Percentiles rank a stretch among this genome's conserved stretches.
phyloP scores from a whole-genome alignment of 2,113 vertebrate genomes.

The Orientallactaga bullata region DNA sequence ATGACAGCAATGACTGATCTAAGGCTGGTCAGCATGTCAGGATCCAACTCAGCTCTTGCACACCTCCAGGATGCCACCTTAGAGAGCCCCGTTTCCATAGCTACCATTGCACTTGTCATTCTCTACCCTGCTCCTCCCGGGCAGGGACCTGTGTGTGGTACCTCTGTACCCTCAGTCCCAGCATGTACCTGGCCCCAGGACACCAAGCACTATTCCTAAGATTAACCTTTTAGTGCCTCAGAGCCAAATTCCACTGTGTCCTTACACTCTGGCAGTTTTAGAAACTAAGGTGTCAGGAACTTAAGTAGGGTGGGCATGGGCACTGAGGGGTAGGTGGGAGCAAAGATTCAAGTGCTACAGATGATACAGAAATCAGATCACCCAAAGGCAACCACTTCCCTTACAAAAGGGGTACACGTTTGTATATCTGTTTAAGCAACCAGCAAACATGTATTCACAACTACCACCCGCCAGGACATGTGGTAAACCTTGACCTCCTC shows the following conservation, averaged over 20 bases:
- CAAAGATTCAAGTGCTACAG: slow-evolving; percentile 34
- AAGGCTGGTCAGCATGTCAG: background rate
- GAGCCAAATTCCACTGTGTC: background rate
- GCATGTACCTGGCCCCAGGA: slow-evolving; percentile 34
- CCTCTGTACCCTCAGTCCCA: slow-evolving; percentile 33
- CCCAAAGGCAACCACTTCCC: background rate
- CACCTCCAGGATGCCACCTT: slow-evolving; percentile 52
- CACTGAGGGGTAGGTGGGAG: background rate
- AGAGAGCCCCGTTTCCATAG: slow-evolving; percentile 74
- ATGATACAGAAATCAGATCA: background rate
- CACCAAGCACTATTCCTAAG: background rate
- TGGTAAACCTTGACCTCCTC: background rate
- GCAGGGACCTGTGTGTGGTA: slow-evolving; percentile 43
- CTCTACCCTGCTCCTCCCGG: slow-evolving; percentile 42
- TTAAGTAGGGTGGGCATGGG: slow-evolving; percentile 15
- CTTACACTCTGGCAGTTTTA: background rate
- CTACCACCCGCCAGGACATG: background rate
- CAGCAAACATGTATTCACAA: background rate
- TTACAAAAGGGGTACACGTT: background rate
- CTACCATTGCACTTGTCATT: slow-evolving; percentile 52
- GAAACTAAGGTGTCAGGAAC: slow-evolving; percentile 3
- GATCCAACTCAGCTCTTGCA: slow-evolving; percentile 53
- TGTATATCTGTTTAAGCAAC: background rate
- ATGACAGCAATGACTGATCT: background rate
- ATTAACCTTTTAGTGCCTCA: slow-evolving; percentile 64